phyloP scores from a whole-genome alignment of 92 coral and sea anemone species.

The Pocillopora grandis region DNA sequence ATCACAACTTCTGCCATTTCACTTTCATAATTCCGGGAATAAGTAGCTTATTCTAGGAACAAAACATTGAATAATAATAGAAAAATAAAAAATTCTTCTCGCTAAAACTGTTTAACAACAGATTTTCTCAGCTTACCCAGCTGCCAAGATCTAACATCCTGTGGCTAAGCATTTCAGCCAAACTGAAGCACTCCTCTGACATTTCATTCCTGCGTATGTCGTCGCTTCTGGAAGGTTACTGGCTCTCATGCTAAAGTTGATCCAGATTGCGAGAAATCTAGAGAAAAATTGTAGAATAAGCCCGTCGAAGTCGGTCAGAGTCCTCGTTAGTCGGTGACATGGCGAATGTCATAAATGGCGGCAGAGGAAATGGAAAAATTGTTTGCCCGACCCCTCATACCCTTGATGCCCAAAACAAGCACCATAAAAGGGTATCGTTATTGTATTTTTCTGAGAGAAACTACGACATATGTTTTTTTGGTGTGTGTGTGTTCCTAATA shows the following conservation, averaged over 20 bases:
- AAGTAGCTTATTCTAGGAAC: not conserved
- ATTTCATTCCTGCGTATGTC: no score
- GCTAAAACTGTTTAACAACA: not conserved
- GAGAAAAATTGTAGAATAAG: not conserved
- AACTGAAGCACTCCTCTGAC: not conserved
- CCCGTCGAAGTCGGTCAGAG: not conserved
- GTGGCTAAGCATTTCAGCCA: slow-evolving; percentile 14
- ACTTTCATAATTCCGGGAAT: not conserved
- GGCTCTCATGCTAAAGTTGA: not conserved
- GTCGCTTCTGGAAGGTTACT: not conserved
- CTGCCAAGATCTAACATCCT: slow-evolving; percentile 17
- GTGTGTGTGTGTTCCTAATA: no score
- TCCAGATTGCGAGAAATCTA: not conserved
- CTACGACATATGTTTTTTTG: no score
- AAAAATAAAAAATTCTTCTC: not conserved
- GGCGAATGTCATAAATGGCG: not conserved
- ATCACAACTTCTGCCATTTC: not conserved
- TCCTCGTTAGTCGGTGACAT: not conserved
- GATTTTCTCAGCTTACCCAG: slow-evolving; percentile 30
- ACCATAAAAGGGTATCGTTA: no score
- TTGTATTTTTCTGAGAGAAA: no score
- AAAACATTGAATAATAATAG: not conserved
- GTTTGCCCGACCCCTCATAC: not conserved
- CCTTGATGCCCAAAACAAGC: no score
- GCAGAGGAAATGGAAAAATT: not conserved